Base-by-base conservation (phyloP, 92 coral and sea anemone genomes). In the Chrysogorgia sp. region DNA sequence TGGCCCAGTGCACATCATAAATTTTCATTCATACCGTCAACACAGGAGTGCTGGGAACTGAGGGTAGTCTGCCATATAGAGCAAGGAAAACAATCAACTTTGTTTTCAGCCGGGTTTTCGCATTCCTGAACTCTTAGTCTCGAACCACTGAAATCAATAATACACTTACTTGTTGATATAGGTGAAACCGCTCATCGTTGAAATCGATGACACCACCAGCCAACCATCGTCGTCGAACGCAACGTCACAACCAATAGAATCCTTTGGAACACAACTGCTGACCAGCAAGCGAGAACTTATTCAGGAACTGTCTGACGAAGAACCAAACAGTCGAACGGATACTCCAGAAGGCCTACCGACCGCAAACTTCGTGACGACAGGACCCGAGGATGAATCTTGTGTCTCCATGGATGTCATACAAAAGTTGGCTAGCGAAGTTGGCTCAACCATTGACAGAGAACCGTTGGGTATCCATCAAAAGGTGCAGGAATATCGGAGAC, bases 381-480 rank as follows among this genome's bases (percentile, higher is more conserved):
- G n/a, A n/a, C n/a, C 25, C n/a, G 8, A 34, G 40, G 52, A 66
- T 14, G 60, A 69, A 26, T 45, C 75, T 50, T 85, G 80, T 25
- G 74, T 86, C 26, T 78, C 88, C 2, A 80, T 82, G 87, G 96
- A 70, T 26, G 83, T 77, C 2, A 72, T 93, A 47, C 86, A 89
- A 41, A 87, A 87, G 37, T 89, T 93, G 1, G 98, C 98, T 0
- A 87, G 84, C 50, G 83, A 89, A 20, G 91, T 83, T 41, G 97
- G 98, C 53, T 89, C 97, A 20, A 89, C 97, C 26, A 77, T 91
- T 63, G 94, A 91, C 3, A 86, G 97, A 43, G 77, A 91, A 40
- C 98, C 98, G 10, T 68, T 93, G 58, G 82, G 89, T 81, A 41
- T 91, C 14, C 71, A 79, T 47, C 84, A 89, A 77, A 88, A 89